These are phyloP conservation scores for Fragum whitleyi DNA, from an alignment of 2,888 invertebrate species.

Conservation along the genomic window DNA sequence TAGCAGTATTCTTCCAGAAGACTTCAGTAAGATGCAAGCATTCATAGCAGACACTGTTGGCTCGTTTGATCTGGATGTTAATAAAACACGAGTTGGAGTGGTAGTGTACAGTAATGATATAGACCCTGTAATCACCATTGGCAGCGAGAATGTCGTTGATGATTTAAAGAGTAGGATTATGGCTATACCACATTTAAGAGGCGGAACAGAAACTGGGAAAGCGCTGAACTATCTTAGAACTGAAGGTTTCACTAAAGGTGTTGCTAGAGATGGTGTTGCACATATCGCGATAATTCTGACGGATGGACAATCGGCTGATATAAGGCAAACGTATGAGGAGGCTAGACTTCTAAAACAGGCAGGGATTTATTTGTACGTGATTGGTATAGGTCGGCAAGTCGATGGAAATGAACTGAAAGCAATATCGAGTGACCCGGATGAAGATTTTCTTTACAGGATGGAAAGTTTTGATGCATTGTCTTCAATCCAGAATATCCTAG, in stretches of 20 bases:
- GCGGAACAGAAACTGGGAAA: constrained; percentile 66
- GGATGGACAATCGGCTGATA: constrained; percentile 66
- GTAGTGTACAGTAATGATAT: constrained; percentile 69
- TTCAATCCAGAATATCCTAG: constrained; percentile 68
- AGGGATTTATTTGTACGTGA: constrained; percentile 64
- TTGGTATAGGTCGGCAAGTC: constrained; percentile 64
- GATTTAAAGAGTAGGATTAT: constrained; percentile 59
- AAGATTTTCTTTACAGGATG: constrained; percentile 72
- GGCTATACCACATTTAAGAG: constrained; percentile 46
- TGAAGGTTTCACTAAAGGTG: constrained; percentile 45
- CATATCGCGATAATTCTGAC: constrained; percentile 69
- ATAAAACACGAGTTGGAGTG: constrained; percentile 71
- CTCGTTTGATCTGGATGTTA: constrained; percentile 67
- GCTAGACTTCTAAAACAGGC: constrained; percentile 50
- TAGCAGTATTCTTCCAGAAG: constrained; percentile 68
- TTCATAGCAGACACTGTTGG: constrained; percentile 71
- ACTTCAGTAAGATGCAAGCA: constrained; percentile 70
- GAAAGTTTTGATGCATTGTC: constrained; percentile 70
- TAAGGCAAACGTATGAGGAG: constrained; percentile 45
- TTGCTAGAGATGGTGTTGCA: constrained; percentile 53
- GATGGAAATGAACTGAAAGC: constrained; percentile 68
- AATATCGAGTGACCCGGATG: constrained; percentile 73
- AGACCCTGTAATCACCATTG: constrained; percentile 64
- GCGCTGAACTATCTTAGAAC: constrained; percentile 59
- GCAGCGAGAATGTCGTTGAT: constrained; percentile 46